A percentile compares a stretch with the other conserved stretches of the same genome.
Conservation (phyloP, 2,113 vertebrate species). For the Silurus glanis region DNA sequence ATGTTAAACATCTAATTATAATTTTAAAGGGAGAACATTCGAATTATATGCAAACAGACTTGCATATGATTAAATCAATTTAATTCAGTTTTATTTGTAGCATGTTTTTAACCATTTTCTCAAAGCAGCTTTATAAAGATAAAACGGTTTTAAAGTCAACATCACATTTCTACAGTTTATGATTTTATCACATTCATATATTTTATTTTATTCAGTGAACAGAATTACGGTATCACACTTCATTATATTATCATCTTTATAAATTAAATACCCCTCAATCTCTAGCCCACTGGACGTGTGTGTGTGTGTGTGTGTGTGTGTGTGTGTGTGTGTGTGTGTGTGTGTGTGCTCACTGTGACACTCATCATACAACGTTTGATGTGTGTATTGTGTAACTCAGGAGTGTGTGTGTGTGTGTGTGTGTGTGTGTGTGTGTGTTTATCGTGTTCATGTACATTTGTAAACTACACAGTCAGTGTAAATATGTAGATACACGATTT, state of each 20-base stretch:
- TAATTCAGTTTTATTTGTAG: too few species aligned
- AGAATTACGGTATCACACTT: not conserved
- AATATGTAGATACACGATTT: constrained; percentile 74
- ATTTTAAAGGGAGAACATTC: not conserved
- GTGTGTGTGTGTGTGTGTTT: constrained; percentile 15
- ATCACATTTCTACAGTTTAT: not conserved
- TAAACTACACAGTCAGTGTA: constrained; percentile 68
- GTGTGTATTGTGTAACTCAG: not conserved
- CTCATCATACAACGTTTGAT: not conserved
- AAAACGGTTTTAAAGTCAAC: too few species aligned
- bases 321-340: constrained; percentile 6
- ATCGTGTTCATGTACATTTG: constrained; percentile 62
- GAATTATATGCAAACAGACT: not conserved
- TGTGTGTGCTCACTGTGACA: not conserved
- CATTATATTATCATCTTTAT: not conserved
- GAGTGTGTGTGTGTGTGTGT: not conserved
- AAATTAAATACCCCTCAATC: not conserved
- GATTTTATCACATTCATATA: not conserved
- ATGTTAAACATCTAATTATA: not conserved
- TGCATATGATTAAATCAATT: not conserved
- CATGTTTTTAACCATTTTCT: too few species aligned
- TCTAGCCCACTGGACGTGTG: not conserved
- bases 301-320: not conserved
- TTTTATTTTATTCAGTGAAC: not conserved
- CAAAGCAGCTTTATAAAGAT: too few species aligned